A percentile compares a stretch with the other conserved stretches of the same genome.
Conservation (phyloP, 2,888 invertebrate genomes). For the Dugesia japonica region DNA sequence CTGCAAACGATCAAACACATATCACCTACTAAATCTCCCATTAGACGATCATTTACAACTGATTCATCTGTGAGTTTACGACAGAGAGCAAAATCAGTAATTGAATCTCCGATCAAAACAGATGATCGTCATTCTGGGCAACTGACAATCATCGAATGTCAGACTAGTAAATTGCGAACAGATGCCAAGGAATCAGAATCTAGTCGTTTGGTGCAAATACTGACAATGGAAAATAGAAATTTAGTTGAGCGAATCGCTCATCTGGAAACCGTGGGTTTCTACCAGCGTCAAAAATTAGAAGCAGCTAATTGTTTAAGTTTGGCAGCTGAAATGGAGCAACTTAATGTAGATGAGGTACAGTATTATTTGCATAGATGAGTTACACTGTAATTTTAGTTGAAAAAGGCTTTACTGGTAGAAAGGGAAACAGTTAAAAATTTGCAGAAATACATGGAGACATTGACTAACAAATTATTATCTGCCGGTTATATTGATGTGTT, state of each 20-base stretch:
- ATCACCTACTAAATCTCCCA: neutral
- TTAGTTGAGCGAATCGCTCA: neutral
- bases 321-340: conserved; percentile 12
- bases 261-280: neutral
- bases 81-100: neutral
- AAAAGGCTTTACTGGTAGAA: neutral
- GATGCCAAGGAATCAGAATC: neutral
- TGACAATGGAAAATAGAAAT: conserved; percentile 13
- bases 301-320: conserved; percentile 12
- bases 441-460: neutral
- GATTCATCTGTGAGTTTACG: neutral
- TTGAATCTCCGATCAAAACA: neutral
- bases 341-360: neutral
- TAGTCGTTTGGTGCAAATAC: neutral
- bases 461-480: neutral
- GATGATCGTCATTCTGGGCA: neutral
- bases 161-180: neutral
- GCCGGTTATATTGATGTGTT: neutral
- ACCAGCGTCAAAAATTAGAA: neutral
- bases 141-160: neutral
- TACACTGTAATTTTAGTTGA: neutral
- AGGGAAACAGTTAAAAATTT: neutral
- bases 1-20: neutral
- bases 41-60: neutral
- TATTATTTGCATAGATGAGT: neutral